Percentiles rank a stretch among this genome's conserved stretches.
phyloP scores from a whole-genome alignment of 2,888 invertebrate species.

The Resseliella maxima region DNA sequence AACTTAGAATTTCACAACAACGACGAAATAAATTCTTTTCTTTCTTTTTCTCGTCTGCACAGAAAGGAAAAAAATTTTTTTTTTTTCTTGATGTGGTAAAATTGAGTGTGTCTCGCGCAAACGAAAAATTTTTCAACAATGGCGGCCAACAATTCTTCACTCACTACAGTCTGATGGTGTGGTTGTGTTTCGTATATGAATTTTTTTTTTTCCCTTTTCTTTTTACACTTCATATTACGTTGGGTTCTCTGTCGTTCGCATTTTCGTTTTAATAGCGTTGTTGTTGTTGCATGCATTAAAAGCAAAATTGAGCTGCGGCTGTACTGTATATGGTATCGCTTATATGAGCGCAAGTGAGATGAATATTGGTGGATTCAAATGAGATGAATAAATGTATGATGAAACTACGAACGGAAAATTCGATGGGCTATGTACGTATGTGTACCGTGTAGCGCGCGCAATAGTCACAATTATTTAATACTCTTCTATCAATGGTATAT shows the following conservation, averaged over 20 bases:
- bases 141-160: slow-evolving; percentile 52
- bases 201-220: neutral
- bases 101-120: slow-evolving; percentile 47
- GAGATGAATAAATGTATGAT: neutral
- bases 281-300: neutral
- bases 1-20: no score
- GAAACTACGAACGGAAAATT: neutral
- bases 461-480: no score
- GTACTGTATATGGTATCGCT: no score
- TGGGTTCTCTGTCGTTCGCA: neutral
- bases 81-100: neutral
- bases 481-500: no score
- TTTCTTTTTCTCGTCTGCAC: neutral
- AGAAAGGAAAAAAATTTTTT: neutral
- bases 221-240: neutral
- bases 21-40: neutral
- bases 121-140: slow-evolving; percentile 53
- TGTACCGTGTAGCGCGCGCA: slow-evolving; percentile 22
- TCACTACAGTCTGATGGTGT: slow-evolving; percentile 39
- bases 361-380: no score
- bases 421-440: neutral
- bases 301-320: neutral
- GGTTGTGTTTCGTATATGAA: no score
- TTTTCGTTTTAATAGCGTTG: neutral
- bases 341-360: neutral